These are phyloP conservation scores for Drosophila biarmipes DNA, from an alignment of 1,140 invertebrate genomes.

Conservation along the genomic window DNA sequence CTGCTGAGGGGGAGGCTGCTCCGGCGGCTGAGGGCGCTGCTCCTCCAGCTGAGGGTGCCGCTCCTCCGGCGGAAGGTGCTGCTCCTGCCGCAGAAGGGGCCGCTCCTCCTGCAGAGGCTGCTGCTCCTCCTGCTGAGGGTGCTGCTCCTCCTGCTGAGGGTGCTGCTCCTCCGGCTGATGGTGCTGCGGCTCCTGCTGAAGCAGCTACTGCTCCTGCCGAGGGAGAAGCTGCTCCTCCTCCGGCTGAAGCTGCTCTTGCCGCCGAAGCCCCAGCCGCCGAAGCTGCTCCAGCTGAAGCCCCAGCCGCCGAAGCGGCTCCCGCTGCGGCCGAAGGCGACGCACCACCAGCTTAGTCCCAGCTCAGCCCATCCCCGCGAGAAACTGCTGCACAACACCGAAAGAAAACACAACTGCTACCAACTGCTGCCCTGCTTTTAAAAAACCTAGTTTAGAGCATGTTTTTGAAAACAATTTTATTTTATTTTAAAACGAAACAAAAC, in stretches of 20 bases:
- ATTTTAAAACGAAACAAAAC: constrained; percentile 34
- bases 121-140: constrained; percentile 23
- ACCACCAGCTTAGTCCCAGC: constrained; percentile 75
- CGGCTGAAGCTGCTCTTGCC: constrained; percentile 21
- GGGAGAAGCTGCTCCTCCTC: constrained; percentile 27
- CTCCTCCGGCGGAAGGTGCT: constrained; percentile 36
- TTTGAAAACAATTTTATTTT: constrained; percentile 28
- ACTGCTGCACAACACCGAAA: constrained; percentile 30
- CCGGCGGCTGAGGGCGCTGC: constrained; percentile 41
- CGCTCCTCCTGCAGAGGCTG: constrained; percentile 19
- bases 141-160: constrained; percentile 3
- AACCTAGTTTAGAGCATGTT: constrained; percentile 52
- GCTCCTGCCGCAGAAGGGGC: constrained; percentile 37
- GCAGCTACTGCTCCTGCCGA: constrained; percentile 11
- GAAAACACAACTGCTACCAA: constrained; percentile 54
- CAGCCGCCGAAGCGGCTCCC: constrained; percentile 29
- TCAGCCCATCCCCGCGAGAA: constrained; percentile 7
- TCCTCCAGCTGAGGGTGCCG: constrained; percentile 31
- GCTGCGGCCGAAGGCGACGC: constrained; percentile 71
- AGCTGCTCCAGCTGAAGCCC: constrained; percentile 12
- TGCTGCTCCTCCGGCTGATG: constrained; percentile 18
- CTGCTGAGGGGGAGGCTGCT: constrained; percentile 73
- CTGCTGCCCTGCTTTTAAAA: constrained; percentile 70
- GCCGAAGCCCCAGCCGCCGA: background rate
- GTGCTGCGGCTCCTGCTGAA: background rate